Conservation (phyloP, 2,888 invertebrate species). For the Napeogenes sylphis region DNA sequence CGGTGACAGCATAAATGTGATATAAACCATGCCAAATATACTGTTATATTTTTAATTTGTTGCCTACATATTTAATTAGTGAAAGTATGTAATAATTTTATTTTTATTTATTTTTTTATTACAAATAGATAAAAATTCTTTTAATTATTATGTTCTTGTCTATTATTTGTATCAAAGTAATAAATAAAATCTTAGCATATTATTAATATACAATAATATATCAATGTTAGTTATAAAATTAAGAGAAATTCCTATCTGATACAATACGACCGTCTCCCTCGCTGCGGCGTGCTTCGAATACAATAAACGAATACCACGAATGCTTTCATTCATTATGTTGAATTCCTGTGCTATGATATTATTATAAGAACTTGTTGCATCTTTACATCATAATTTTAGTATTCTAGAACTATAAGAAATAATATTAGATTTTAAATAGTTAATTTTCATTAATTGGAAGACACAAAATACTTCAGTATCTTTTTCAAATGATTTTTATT, state of each 20-base stretch:
- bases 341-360: slow-evolving; percentile 1
- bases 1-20: slow-evolving; percentile 10
- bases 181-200: no score
- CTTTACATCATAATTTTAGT: not conserved
- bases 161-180: no score
- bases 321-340: not conserved
- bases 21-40: slow-evolving; percentile 1
- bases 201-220: no score
- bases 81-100: no score
- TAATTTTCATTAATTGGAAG: no score
- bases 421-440: no score
- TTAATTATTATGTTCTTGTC: no score
- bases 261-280: not conserved
- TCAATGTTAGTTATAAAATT: slow-evolving; percentile 3
- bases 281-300: not conserved
- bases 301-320: slow-evolving; percentile 1
- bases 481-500: no score
- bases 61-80: no score
- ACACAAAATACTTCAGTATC: no score
- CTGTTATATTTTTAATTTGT: not conserved
- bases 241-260: not conserved
- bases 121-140: no score
- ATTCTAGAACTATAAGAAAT: not conserved
- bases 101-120: no score
- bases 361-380: not conserved